These are phyloP conservation scores for Tupaia tana DNA, from an alignment of 2,113 vertebrate genomes.

Conservation along the genomic window DNA sequence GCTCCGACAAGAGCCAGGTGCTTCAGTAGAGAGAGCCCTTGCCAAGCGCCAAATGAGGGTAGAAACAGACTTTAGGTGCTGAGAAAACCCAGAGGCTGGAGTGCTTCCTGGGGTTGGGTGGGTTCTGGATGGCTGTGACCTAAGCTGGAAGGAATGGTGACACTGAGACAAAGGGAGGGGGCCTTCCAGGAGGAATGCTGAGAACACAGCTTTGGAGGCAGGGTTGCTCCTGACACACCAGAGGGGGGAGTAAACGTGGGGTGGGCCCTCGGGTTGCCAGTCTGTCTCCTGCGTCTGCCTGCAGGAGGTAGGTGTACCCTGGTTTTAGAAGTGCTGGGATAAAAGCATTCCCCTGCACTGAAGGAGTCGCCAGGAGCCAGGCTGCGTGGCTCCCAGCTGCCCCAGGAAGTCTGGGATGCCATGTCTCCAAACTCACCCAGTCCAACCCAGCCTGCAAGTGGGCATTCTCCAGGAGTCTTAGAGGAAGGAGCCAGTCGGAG, in stretches of 20 bases:
- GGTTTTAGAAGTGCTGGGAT: conserved; percentile 22
- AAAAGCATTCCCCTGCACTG: conserved; percentile 32
- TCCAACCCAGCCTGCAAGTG: not conserved
- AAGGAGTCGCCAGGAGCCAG: conserved; percentile 31
- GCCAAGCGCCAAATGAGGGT: not conserved
- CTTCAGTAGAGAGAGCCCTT: not conserved
- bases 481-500: not conserved
- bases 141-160: conserved; percentile 45
- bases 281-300: not conserved
- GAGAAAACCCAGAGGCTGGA: not conserved
- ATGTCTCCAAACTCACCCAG: not conserved
- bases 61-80: not conserved
- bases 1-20: not conserved
- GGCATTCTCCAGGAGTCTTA: not conserved
- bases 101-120: not conserved
- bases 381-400: conserved; percentile 22
- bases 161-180: not conserved
- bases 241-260: not conserved
- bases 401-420: not conserved
- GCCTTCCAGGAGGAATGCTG: not conserved
- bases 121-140: conserved; percentile 48
- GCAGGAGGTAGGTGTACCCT: conserved; percentile 43
- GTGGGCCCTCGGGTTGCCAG: not conserved
- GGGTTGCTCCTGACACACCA: conserved; percentile 16
- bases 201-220: not conserved